These are phyloP conservation scores for Uloborus diversus DNA, from an alignment of 1,140 invertebrate genomes.

Conservation along the genomic window DNA sequence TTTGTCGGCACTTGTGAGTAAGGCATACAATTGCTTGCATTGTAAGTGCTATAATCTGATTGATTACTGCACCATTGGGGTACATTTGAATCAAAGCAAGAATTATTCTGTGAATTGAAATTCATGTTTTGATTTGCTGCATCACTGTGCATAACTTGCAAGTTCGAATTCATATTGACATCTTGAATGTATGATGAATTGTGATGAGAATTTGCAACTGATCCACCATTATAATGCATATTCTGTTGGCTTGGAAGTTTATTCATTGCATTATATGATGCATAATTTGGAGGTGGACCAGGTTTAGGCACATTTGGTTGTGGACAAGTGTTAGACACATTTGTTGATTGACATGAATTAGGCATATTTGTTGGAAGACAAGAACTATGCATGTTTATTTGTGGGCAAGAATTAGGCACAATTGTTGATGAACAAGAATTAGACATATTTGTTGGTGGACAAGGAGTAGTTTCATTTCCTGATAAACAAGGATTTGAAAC, in stretches of 20 bases:
- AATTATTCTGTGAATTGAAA: slow-evolving; percentile 3
- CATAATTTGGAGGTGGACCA: slow-evolving; percentile 3
- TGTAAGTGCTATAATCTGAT: neutral
- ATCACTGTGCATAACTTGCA: slow-evolving; percentile 22
- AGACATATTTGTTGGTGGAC: too few relatives aligned
- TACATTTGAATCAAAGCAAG: neutral
- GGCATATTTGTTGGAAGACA: too few relatives aligned
- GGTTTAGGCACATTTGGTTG: too few relatives aligned
- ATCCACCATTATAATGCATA: neutral
- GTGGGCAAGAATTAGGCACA: too few relatives aligned
- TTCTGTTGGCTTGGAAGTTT: neutral
- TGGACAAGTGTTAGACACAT: too few relatives aligned
- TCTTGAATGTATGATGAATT: neutral
- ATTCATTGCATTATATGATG: neutral
- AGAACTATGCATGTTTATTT: too few relatives aligned
- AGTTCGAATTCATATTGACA: neutral
- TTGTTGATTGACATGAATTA: too few relatives aligned
- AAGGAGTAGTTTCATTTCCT: too few relatives aligned
- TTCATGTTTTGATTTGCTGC: neutral
- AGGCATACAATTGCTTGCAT: neutral
- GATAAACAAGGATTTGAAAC: too few relatives aligned
- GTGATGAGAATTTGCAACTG: neutral
- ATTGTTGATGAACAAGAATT: too few relatives aligned
- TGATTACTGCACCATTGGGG: slow-evolving; percentile 7
- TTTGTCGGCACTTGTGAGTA: neutral